phyloP scores from a whole-genome alignment of 2,113 vertebrate genomes.

The Aythya baeri region DNA sequence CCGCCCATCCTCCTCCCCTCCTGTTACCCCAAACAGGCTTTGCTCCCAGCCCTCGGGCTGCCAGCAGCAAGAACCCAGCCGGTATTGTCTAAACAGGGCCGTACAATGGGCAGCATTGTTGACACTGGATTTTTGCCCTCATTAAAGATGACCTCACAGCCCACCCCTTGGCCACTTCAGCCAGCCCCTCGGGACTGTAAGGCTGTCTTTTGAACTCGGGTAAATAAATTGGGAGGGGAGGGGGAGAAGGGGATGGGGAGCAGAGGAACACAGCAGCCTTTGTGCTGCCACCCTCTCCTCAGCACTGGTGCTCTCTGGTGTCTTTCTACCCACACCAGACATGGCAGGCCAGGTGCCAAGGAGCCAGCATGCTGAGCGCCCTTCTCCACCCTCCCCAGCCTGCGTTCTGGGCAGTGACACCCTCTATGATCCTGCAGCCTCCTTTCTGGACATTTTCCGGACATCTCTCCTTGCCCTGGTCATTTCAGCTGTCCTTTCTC shows the following conservation, averaged over 20 bases:
- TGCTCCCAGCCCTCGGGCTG: background rate
- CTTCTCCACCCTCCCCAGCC: background rate
- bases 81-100: constrained; percentile 56
- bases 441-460: background rate
- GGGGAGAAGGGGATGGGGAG: constrained; percentile 49
- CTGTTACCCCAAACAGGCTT: constrained; percentile 16
- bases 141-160: constrained; percentile 69
- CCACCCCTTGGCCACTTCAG: constrained; percentile 67
- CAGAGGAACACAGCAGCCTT: constrained; percentile 49
- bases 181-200: constrained; percentile 59
- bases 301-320: constrained; percentile 43
- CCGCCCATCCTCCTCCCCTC: background rate
- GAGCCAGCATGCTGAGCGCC: background rate
- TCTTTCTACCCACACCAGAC: constrained; percentile 53
- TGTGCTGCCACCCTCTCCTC: constrained; percentile 54
- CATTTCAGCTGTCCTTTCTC: background rate
- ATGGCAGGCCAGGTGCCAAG: constrained; percentile 47
- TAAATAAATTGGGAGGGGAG: constrained; percentile 62
- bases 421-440: background rate
- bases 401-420: background rate
- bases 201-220: constrained; percentile 66
- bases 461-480: background rate
- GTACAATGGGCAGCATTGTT: constrained; percentile 71
- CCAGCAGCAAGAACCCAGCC: constrained; percentile 48
- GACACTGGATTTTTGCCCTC: constrained; percentile 60